A percentile compares a stretch with the other conserved stretches of the same genome.
These are phyloP conservation scores for Drosophila ironensis DNA, from an alignment of 1,140 invertebrate species.

Conservation along the genomic window DNA sequence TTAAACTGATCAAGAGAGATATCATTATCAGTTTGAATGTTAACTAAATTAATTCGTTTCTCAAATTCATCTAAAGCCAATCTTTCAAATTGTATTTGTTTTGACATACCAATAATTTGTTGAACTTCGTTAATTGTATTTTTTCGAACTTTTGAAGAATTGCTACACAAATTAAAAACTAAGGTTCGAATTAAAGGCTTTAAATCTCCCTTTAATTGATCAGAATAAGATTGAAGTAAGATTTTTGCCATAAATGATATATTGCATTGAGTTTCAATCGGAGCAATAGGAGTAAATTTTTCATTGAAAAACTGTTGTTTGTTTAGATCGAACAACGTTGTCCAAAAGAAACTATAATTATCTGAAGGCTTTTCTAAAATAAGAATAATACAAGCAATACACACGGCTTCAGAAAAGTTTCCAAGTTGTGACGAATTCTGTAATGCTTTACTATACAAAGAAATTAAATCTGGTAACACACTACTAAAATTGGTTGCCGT, in stretches of 20 bases:
- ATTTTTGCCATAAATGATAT: constrained; percentile 86
- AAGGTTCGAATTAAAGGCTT: constrained; percentile 85
- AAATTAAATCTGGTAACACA: constrained; percentile 83
- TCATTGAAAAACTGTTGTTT: constrained; percentile 92
- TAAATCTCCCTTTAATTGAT: constrained; percentile 84
- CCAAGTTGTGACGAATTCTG: constrained; percentile 84
- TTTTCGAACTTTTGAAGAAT: constrained; percentile 68
- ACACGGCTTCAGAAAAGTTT: constrained; percentile 90
- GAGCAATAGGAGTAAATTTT: constrained; percentile 88
- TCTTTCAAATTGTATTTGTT: constrained; percentile 47
- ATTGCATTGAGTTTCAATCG: constrained; percentile 87
- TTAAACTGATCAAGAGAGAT: constrained; percentile 81
- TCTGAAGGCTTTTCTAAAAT: constrained; percentile 83
- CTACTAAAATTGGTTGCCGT: constrained; percentile 19
- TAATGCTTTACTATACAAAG: constrained; percentile 87
- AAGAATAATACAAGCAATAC: constrained; percentile 88
- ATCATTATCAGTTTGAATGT: constrained; percentile 82
- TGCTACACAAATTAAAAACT: constrained; percentile 85
- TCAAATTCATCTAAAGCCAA: constrained; percentile 85
- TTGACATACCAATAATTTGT: constrained; percentile 51
- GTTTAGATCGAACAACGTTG: constrained; percentile 86
- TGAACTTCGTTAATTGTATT: constrained; percentile 77
- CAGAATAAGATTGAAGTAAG: constrained; percentile 85
- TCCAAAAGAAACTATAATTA: constrained; percentile 85
- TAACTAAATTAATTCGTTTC: constrained; percentile 84